Evolutionary conservation across 1,140 invertebrate species (phyloP).

Genomic region (Drusus annulatus): DNA sequence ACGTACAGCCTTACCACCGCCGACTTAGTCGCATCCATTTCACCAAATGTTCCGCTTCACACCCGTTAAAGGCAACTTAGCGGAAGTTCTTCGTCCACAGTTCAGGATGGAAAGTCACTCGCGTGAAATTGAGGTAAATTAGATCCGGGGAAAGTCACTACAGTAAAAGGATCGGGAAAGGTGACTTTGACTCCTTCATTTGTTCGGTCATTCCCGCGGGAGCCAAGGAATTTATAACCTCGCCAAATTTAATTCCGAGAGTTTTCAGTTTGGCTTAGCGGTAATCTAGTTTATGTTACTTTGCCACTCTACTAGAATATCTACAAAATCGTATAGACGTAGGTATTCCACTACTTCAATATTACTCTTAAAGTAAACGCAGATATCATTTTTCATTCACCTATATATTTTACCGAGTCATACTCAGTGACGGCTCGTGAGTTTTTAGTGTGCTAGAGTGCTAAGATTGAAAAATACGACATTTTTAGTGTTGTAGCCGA

Average conservation of each 20-base stretch:
- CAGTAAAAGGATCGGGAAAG: neutral
- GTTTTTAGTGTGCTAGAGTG: too few species aligned
- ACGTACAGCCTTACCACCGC: neutral
- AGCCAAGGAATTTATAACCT: neutral
- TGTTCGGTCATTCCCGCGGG: constrained; percentile 28
- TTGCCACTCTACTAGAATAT: too few species aligned
- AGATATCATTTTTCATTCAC: too few species aligned
- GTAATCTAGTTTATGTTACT: neutral
- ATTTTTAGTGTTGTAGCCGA: too few species aligned
- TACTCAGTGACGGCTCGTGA: too few species aligned
- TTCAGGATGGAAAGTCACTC: constrained; percentile 20
- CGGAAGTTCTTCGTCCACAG: constrained; percentile 3
- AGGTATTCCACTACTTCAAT: too few species aligned
- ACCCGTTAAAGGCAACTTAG: constrained; percentile 24
- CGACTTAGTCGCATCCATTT: constrained; percentile 2
- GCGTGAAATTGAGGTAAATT: constrained; percentile 42
- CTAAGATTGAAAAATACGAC: too few species aligned
- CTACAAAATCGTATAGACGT: too few species aligned
- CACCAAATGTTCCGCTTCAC: constrained; percentile 7
- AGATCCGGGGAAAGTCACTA: constrained; percentile 3
- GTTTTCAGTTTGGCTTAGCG: neutral
- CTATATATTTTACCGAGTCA: too few species aligned
- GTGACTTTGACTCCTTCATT: constrained; percentile 9
- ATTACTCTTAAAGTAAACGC: too few species aligned
- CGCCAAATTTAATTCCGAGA: neutral